Conservation (phyloP, 2,888 invertebrate species). For the Tipula helvola region DNA sequence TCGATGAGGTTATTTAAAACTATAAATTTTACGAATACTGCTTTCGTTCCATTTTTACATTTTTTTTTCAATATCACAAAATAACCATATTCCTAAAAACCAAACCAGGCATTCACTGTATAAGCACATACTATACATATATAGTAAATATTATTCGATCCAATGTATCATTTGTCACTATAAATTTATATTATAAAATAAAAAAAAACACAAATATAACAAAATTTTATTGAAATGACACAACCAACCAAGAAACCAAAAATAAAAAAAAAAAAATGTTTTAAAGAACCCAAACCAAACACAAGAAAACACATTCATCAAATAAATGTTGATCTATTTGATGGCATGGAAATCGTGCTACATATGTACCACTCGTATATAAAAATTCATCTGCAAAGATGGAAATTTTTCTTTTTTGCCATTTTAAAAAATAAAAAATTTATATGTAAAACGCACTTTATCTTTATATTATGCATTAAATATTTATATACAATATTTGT, state of each 20-base stretch:
- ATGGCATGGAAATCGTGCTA: neutral
- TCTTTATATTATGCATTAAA: slow-evolving; percentile 4
- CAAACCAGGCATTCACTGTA: neutral
- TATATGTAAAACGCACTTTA: neutral
- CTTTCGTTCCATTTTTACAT: neutral
- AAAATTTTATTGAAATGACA: neutral
- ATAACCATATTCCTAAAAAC: neutral
- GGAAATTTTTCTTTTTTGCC: neutral
- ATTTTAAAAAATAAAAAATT: neutral
- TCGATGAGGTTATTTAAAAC: neutral
- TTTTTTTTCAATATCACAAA: neutral
- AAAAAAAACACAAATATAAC: neutral
- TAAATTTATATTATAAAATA: neutral
- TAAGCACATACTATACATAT: neutral
- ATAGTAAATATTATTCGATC: neutral
- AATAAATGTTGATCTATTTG: neutral
- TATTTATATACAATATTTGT: neutral
- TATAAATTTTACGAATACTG: neutral
- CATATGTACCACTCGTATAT: neutral
- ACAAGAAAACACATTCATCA: neutral
- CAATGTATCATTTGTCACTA: slow-evolving; percentile 4
- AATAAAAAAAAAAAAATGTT: neutral
- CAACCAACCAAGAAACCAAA: slow-evolving; percentile 4
- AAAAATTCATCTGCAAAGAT: slow-evolving; percentile 4
- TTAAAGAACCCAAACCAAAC: neutral